A percentile compares a stretch with the other conserved stretches of the same genome.
These are phyloP conservation scores for Lepidocolaptes lacrymiger DNA, from an alignment of 2,797 vertebrate genomes.

Conservation along the genomic window DNA sequence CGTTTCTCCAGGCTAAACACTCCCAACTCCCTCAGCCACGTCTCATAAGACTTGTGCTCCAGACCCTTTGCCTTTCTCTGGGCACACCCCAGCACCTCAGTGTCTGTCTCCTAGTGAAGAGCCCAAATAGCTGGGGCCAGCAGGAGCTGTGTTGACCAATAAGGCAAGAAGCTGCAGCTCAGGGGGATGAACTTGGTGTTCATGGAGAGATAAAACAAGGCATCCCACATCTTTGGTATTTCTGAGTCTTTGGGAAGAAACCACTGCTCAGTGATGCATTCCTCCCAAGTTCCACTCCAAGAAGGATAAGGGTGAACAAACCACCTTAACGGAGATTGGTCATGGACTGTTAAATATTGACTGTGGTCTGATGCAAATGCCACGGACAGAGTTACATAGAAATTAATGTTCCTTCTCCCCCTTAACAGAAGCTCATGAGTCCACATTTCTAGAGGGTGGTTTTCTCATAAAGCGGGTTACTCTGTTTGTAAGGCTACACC, in stretches of 20 bases:
- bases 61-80: background rate
- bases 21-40: background rate
- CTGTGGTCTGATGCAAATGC: background rate
- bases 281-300: background rate
- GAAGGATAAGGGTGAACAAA: background rate
- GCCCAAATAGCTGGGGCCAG: background rate
- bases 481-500: constrained; percentile 23
- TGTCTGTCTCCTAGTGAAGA: background rate
- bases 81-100: background rate
- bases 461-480: background rate
- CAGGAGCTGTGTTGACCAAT: background rate
- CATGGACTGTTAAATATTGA: background rate
- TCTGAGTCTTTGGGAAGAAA: background rate
- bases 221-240: background rate
- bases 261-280: background rate
- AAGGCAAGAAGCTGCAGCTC: background rate
- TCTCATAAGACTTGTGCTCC: too few relatives aligned
- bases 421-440: background rate
- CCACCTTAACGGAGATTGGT: background rate
- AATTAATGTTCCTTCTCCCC: background rate
- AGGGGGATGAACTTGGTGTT: background rate
- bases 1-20: background rate
- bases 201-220: background rate
- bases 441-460: background rate
- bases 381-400: background rate